Base-by-base conservation (phyloP, 2,113 vertebrate species). In the Vidua chalybeata region DNA sequence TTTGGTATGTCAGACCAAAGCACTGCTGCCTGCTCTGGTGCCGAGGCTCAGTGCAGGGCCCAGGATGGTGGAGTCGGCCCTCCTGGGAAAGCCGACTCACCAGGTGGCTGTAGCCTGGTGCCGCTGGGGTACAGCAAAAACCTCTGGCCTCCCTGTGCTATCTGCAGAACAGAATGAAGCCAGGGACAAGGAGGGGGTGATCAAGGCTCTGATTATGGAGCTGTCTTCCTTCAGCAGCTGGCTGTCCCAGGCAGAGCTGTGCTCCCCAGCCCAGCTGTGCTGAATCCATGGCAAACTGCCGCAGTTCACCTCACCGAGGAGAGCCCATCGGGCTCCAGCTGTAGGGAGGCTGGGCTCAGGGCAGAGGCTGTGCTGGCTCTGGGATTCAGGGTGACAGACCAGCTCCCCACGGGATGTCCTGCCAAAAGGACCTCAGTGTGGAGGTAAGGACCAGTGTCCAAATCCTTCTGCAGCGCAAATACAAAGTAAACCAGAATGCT, bases 341-440 rank as follows among this genome's bases (percentile, higher is more conserved):
- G 3, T 2, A 6, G n/a, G 35, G 18, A 61, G 61, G 35, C 37
- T 45, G 77, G 37, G 56, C 48, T 90, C 22, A 4, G 63, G 35
- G 33, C 33, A 75, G 41, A 66, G 73, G 31, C 56, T 48, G 45
- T 2, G 7, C 72, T 63, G 58, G 49, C 33, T 56, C n/a, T 3
- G 1, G 5, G 15, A 19, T n/a, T 49, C 15, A 17, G 52, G 46
- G 24, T 0, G 1, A n/a, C 13, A 67, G 33, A 67, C 5, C 3
- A 6, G 35, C n/a, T 54, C 24, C 61, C 41, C 1, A 0, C 4
- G 10, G 15, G 2, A 31, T 28, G 13, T 8, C 58, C 23, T 43
- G 45, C 80, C 69, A 59, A 71, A 55, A n/a, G 22, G 35, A 63
- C 10, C 8, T 58, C 48, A 22, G 9, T 1, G 7, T 30, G 54